phyloP scores from a whole-genome alignment of 1,140 invertebrate species.

The Bombyx mandarina region DNA sequence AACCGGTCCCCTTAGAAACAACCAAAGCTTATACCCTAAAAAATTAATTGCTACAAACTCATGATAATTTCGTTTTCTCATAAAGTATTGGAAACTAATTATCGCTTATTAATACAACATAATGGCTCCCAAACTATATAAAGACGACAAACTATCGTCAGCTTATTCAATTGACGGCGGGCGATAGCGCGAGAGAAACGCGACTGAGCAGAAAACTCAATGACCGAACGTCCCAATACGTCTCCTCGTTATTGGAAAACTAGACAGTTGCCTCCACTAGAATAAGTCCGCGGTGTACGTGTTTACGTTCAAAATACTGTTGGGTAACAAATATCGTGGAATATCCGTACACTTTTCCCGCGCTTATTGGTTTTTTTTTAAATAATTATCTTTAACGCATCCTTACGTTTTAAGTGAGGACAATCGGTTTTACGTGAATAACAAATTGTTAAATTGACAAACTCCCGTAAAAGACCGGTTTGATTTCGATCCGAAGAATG shows the following conservation, averaged over 20 bases:
- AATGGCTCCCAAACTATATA: too few relatives aligned
- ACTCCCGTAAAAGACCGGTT: slow-evolving; percentile 26
- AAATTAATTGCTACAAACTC: too few relatives aligned
- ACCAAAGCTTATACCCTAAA: too few relatives aligned
- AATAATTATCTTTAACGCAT: not conserved
- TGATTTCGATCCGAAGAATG: slow-evolving; percentile 12
- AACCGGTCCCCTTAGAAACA: too few relatives aligned
- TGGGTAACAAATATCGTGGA: slow-evolving; percentile 36
- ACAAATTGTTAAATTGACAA: slow-evolving; percentile 17
- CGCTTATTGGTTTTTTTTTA: slow-evolving; percentile 5
- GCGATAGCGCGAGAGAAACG: slow-evolving; percentile 24
- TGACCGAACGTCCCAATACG: slow-evolving; percentile 52
- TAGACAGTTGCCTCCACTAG: slow-evolving; percentile 53
- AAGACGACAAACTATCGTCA: too few relatives aligned
- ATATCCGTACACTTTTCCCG: slow-evolving; percentile 19
- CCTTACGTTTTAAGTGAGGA: not conserved
- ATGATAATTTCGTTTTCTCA: too few relatives aligned
- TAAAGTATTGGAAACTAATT: too few relatives aligned
- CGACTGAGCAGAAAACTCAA: slow-evolving; percentile 58
- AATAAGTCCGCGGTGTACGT: slow-evolving; percentile 43
- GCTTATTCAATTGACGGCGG: slow-evolving; percentile 22
- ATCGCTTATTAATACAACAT: too few relatives aligned
- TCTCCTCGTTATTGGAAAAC: slow-evolving; percentile 62
- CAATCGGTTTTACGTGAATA: slow-evolving; percentile 11
- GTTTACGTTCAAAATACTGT: slow-evolving; percentile 46